Evolutionary conservation across 1,140 invertebrate species (phyloP).

Genomic region (Orussus abietinus): DNA sequence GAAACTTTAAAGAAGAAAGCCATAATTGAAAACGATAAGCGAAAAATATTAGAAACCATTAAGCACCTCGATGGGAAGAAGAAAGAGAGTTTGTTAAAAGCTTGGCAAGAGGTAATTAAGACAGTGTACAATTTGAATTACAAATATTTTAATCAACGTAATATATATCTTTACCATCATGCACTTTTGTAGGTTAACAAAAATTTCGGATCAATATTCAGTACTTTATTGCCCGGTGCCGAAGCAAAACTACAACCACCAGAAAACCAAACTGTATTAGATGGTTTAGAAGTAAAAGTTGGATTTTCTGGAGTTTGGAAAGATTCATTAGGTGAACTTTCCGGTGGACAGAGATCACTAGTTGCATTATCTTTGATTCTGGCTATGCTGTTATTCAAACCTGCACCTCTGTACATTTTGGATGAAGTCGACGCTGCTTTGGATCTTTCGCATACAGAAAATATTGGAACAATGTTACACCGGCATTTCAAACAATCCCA

Average conservation of each 20-base stretch:
- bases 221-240: conserved; percentile 84
- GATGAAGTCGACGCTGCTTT: conserved; percentile 99
- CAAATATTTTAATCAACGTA: conserved; percentile 3
- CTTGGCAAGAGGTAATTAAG: conserved; percentile 67
- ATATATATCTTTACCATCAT: conserved; percentile 15
- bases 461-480: conserved; percentile 95
- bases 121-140: conserved; percentile 4
- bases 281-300: conserved; percentile 91
- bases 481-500: conserved; percentile 93
- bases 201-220: conserved; percentile 97
- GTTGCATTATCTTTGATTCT: conserved; percentile 95
- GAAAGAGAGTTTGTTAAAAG: conserved; percentile 71
- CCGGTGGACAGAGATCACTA: conserved; percentile 93
- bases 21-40: conserved; percentile 84
- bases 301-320: conserved; percentile 95
- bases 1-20: conserved; percentile 75
- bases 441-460: conserved; percentile 97
- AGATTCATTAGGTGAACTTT: conserved; percentile 91
- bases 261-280: conserved; percentile 66
- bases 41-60: conserved; percentile 79
- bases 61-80: conserved; percentile 88
- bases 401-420: conserved; percentile 97
- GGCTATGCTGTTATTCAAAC: conserved; percentile 94
- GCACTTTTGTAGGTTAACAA: conserved; percentile 61
- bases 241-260: conserved; percentile 80